Evolutionary conservation across 2,113 vertebrate genomes (phyloP).

Genomic region (Tachysurus fulvidraco): DNA sequence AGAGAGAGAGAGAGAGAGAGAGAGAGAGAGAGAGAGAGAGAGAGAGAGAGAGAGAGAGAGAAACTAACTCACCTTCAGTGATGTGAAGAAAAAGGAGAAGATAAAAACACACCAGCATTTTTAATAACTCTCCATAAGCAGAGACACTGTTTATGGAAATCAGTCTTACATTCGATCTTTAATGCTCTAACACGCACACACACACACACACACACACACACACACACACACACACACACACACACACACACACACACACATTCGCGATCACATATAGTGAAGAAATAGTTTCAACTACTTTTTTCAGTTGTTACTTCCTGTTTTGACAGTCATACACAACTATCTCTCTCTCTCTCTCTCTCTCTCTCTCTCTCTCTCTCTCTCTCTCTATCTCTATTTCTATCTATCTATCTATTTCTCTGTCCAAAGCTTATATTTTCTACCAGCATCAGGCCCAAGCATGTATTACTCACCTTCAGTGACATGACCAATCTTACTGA

Average conservation of each 20-base stretch:
- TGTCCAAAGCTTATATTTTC: too few relatives aligned
- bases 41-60: neutral
- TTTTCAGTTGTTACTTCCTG: neutral
- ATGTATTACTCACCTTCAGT: too few relatives aligned
- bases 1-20: too few relatives aligned
- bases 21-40: too few relatives aligned
- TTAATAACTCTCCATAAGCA: neutral
- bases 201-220: too few relatives aligned
- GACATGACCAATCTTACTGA: too few relatives aligned
- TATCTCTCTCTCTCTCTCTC: too few relatives aligned
- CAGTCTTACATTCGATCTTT: neutral
- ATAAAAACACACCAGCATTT: neutral
- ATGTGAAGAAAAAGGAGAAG: neutral
- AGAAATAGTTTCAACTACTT: neutral
- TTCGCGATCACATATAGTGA: neutral
- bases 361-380: too few relatives aligned
- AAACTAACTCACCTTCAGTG: slow-evolving; percentile 33
- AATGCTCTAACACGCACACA: too few relatives aligned
- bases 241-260: neutral
- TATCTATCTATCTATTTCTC: too few relatives aligned
- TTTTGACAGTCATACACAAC: neutral
- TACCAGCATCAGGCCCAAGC: too few relatives aligned
- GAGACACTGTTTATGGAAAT: neutral
- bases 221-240: neutral
- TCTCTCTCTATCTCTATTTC: too few relatives aligned